Base-by-base conservation (phyloP, 2,888 invertebrate species). In the Drosophila lutescens region DNA sequence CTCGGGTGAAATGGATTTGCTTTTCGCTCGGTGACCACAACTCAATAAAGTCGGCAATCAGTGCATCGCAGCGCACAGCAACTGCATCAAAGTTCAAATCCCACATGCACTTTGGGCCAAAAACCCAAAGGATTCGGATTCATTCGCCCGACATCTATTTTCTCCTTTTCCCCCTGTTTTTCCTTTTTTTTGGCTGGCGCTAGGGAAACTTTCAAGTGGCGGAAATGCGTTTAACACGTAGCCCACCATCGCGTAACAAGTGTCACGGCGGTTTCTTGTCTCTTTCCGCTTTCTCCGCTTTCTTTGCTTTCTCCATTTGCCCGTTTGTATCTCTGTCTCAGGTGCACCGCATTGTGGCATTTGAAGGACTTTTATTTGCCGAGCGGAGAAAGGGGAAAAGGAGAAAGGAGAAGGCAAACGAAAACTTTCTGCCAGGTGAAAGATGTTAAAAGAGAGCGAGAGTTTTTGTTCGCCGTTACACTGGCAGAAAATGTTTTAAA, bases 201-300 rank as follows among this genome's bases (percentile, higher is more conserved):
- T 10, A 17, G 44, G 20, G 44, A 79, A 80, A 78, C 61, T 80
- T 76, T 76, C 66, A 60, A 72, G 76, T 76, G 74, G 76, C 81
- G 70, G 81, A 84, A 80, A 84, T 80, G 76, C 78, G 80, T 78
- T 79, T 76, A 84, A 73, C 74, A 79, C 82, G 74, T 74, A 55
- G 76, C 65, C 41, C 68, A 57, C 41, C 68, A 57, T 70, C 59
- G 68, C 60, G 79, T 73, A 83, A 80, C 80, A 83, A 80, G 84
- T 83, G 84, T 72, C 84, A 50, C 74, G 63, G 62, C 49, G 67
- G 55, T 44, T 66, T 57, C 75, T 62, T 76, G 63, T 74, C 68
- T 71, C 60, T 55, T 38, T n/a, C 38, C n/a, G 13, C 38, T 38
- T 38, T 38, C 7, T 38, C 34, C 32, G 34, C 34, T 34, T 10